phyloP scores from a whole-genome alignment of 1,140 invertebrate genomes.

The Caenorhabditis inopinata region DNA sequence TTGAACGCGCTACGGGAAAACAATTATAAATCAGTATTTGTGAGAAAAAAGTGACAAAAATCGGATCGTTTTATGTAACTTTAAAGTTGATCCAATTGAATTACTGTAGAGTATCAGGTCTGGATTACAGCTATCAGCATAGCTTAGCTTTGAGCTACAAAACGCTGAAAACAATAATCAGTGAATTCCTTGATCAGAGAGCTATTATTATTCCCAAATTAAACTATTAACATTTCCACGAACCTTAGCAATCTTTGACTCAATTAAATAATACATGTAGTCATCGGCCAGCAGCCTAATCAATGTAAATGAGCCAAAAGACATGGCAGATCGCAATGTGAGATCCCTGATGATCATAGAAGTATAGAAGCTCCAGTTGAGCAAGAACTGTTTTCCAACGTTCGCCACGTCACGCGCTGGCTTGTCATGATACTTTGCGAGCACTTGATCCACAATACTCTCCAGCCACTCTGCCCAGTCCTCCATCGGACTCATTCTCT shows the following conservation, averaged over 20 bases:
- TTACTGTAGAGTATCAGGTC: no score
- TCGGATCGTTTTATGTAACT: no score
- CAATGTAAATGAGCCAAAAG: conserved; percentile 97
- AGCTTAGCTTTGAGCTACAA: no score
- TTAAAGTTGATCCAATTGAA: no score
- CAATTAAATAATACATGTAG: conserved; percentile 98
- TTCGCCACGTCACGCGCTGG: conserved; percentile 68
- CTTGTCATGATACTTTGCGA: conserved; percentile 74
- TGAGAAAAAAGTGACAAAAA: no score
- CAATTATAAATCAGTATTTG: no score
- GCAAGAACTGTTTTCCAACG: conserved; percentile 79
- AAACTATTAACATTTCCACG: no score
- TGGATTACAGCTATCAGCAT: no score
- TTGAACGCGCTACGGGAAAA: no score
- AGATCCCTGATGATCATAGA: conserved; percentile 93
- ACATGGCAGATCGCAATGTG: conserved; percentile 88
- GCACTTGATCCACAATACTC: conserved; percentile 78
- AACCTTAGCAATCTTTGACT: conserved; percentile 84
- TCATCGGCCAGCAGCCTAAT: conserved; percentile 95
- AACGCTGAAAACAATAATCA: no score
- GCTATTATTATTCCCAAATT: no score
- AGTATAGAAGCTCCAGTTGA: conserved; percentile 99
- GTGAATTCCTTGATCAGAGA: no score
- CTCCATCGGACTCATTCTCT: conserved; percentile 89
- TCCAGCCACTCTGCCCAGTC: conserved; percentile 97